A percentile compares a stretch with the other conserved stretches of the same genome.
These are phyloP conservation scores for Acromyrmex heyeri DNA, from an alignment of 1,140 invertebrate species.

Conservation along the genomic window DNA sequence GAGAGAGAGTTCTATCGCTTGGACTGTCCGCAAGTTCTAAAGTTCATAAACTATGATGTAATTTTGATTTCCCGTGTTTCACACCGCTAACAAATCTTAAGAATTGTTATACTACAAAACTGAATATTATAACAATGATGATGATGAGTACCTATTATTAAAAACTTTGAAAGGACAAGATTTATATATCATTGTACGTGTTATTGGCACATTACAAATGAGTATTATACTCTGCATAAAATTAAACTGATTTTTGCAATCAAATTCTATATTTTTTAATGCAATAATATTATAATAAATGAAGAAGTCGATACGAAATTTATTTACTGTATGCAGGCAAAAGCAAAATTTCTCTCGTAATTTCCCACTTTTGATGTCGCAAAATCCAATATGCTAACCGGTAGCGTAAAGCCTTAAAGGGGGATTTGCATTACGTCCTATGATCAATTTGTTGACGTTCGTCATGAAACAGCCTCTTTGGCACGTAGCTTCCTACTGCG, in stretches of 20 bases:
- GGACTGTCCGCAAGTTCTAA: neutral
- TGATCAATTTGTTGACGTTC: slow-evolving; percentile 9
- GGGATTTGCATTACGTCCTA: slow-evolving; percentile 19
- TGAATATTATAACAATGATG: neutral
- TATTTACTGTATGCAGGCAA: neutral
- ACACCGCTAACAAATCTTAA: neutral
- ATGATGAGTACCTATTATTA: neutral
- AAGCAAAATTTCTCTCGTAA: neutral
- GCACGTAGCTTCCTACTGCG: slow-evolving; percentile 40
- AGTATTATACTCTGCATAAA: too few species aligned
- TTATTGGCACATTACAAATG: neutral
- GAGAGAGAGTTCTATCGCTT: slow-evolving; percentile 12
- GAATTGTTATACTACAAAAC: neutral
- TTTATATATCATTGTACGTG: neutral
- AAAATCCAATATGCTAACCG: neutral
- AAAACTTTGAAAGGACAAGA: neutral
- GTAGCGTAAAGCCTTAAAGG: slow-evolving; percentile 31
- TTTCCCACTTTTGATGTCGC: neutral
- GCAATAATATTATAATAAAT: neutral
- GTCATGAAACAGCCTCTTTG: slow-evolving; percentile 38
- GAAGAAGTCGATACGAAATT: neutral
- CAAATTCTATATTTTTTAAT: neutral
- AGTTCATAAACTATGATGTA: slow-evolving; percentile 30
- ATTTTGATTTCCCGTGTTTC: neutral
- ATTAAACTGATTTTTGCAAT: neutral